A percentile compares a stretch with the other conserved stretches of the same genome.
These are phyloP conservation scores for Stenopsyche tienmushanensis DNA, from an alignment of 1,140 invertebrate species.

Conservation along the genomic window DNA sequence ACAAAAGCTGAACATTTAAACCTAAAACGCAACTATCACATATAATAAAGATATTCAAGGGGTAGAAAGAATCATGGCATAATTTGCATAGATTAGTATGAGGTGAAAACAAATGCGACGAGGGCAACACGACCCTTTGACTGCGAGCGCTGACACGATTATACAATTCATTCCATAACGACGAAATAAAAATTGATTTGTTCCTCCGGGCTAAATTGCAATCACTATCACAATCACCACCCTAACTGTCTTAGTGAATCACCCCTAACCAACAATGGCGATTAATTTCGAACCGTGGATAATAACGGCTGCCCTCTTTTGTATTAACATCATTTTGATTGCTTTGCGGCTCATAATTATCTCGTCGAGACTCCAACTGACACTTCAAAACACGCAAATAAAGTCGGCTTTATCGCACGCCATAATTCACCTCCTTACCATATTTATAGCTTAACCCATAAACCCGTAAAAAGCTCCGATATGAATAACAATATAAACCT, in stretches of 20 bases:
- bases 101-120: too few relatives aligned
- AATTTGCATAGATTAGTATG: too few relatives aligned
- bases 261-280: constrained; percentile 13
- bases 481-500: too few relatives aligned
- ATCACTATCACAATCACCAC: constrained; percentile 12
- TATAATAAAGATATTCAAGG: neutral
- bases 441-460: too few relatives aligned
- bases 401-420: too few relatives aligned
- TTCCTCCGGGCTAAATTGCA: constrained; percentile 32
- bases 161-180: constrained; percentile 24
- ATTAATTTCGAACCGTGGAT: constrained; percentile 23
- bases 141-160: neutral
- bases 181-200: constrained; percentile 38
- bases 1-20: neutral
- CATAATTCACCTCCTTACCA: too few relatives aligned
- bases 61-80: too few relatives aligned
- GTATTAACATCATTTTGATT: neutral
- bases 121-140: too few relatives aligned
- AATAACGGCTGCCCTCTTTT: constrained; percentile 12
- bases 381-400: neutral
- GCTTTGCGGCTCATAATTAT: constrained; percentile 10
- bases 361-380: neutral
- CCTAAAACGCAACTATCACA: neutral
- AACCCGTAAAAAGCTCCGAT: too few relatives aligned
- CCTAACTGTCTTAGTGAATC: constrained; percentile 6